These are phyloP conservation scores for Tachina grossa DNA, from an alignment of 2,888 invertebrate genomes.

Conservation along the genomic window DNA sequence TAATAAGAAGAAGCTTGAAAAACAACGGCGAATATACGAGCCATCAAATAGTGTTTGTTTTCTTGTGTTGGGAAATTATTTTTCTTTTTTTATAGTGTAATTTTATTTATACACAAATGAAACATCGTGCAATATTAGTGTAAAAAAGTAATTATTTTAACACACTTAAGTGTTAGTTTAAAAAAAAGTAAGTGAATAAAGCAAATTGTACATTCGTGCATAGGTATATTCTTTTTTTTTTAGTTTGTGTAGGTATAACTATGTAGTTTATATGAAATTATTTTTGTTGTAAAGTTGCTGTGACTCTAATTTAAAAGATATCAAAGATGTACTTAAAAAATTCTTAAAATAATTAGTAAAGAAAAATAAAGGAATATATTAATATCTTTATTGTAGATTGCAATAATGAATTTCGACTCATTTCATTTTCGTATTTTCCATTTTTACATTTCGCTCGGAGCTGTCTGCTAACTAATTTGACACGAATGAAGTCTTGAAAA, in stretches of 20 bases:
- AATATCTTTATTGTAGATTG: slow-evolving; percentile 1
- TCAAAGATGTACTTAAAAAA: neutral
- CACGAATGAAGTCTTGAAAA: slow-evolving; percentile 79
- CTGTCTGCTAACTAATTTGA: slow-evolving; percentile 48
- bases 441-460: slow-evolving; percentile 38
- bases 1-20: slow-evolving; percentile 57
- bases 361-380: neutral
- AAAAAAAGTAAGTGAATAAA: slow-evolving; percentile 39
- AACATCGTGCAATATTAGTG: slow-evolving; percentile 45
- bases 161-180: slow-evolving; percentile 2
- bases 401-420: neutral
- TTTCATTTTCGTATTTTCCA: slow-evolving; percentile 17
- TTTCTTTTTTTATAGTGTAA: slow-evolving; percentile 31
- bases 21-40: slow-evolving; percentile 48
- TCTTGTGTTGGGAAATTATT: slow-evolving; percentile 35
- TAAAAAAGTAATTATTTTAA: slow-evolving; percentile 4
- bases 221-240: neutral
- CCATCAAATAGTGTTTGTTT: slow-evolving; percentile 51
- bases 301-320: neutral
- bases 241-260: neutral
- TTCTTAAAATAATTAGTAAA: neutral
- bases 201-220: neutral
- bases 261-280: neutral
- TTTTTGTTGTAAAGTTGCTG: neutral
- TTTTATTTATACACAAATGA: slow-evolving; percentile 11